Conservation (phyloP, 1,140 invertebrate genomes). For the Dreissena polymorpha region DNA sequence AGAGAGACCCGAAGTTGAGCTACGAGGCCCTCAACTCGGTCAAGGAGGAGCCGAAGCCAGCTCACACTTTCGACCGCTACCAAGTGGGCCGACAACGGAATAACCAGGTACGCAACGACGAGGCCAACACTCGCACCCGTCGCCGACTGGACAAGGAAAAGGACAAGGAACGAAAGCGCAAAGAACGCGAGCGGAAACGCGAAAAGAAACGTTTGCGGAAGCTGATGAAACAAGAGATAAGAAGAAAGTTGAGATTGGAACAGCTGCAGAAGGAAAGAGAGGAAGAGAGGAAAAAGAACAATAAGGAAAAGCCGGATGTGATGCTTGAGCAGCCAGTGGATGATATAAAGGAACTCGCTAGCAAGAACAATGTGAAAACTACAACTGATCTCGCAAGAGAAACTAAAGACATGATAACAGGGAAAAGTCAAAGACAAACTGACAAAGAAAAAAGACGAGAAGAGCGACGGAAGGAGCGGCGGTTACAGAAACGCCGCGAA, state of each 20-base stretch:
- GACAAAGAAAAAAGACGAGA: slow-evolving; percentile 25
- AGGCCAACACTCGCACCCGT: slow-evolving; percentile 26
- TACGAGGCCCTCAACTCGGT: slow-evolving; percentile 42
- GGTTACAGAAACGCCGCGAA: slow-evolving; percentile 8
- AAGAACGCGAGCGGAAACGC: slow-evolving; percentile 11
- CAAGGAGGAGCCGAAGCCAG: neutral
- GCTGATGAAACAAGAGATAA: slow-evolving; percentile 5
- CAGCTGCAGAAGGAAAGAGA: slow-evolving; percentile 16
- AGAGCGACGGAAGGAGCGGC: slow-evolving; percentile 8
- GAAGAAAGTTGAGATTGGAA: slow-evolving; percentile 8
- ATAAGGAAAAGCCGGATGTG: slow-evolving; percentile 14
- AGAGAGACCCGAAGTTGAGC: neutral
- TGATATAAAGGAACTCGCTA: neutral
- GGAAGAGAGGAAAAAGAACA: slow-evolving; percentile 29
- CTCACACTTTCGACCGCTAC: slow-evolving; percentile 22
- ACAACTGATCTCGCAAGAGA: slow-evolving; percentile 14
- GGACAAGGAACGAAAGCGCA: slow-evolving; percentile 42
- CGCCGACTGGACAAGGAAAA: slow-evolving; percentile 42
- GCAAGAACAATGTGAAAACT: neutral
- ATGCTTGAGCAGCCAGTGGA: slow-evolving; percentile 7
- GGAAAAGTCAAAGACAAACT: neutral
- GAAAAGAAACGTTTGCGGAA: slow-evolving; percentile 22
- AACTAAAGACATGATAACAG: slow-evolving; percentile 19
- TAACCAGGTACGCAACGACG: slow-evolving; percentile 12
- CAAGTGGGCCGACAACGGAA: neutral